Evolutionary conservation across 2,888 invertebrate species (phyloP).

Genomic region (Folsomia candida): DNA sequence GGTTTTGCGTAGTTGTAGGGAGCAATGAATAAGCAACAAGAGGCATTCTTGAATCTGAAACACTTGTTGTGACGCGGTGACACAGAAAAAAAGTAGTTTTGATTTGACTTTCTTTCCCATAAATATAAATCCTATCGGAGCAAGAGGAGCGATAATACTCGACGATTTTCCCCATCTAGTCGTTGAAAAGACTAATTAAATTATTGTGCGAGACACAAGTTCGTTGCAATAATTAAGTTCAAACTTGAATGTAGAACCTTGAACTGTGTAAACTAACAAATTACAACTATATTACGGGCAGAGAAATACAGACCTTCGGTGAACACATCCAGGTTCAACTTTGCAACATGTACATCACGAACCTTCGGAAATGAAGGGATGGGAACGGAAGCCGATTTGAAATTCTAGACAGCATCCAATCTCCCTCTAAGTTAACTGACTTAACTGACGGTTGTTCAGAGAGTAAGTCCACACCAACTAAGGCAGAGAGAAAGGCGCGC

Average conservation of each 20-base stretch:
- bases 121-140: too few species aligned
- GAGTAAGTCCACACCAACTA: not conserved
- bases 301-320: not conserved
- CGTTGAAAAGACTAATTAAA: not conserved
- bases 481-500: too few species aligned
- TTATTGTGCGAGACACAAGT: not conserved
- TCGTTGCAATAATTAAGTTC: not conserved
- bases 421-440: not conserved
- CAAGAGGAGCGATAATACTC: too few species aligned
- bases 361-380: not conserved
- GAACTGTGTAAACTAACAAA: not conserved
- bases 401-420: not conserved
- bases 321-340: not conserved
- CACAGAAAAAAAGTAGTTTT: too few species aligned
- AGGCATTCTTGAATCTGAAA: too few species aligned
- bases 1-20: too few species aligned
- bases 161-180: too few species aligned
- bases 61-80: too few species aligned
- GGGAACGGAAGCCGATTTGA: not conserved
- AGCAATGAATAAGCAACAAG: too few species aligned
- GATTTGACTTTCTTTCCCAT: too few species aligned
- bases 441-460: not conserved
- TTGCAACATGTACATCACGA: not conserved
- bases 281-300: too few species aligned
- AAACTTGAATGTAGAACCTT: not conserved